Conservation (phyloP, 2,888 invertebrate species). For the Graphium colonna region DNA sequence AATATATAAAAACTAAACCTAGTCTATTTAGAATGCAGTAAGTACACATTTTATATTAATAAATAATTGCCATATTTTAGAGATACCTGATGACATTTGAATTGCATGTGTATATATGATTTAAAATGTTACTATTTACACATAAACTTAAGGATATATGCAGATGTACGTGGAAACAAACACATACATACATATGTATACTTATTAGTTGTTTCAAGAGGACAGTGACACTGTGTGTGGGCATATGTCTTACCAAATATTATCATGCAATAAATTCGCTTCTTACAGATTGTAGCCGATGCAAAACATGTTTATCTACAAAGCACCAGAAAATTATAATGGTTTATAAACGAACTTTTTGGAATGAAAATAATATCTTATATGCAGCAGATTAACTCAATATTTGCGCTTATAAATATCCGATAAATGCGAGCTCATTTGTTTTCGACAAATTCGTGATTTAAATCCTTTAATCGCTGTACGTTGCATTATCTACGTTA, state of each 20-base stretch:
- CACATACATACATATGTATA: not conserved
- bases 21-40: no score
- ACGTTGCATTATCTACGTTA: conserved; percentile 13
- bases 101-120: no score
- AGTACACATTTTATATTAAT: no score
- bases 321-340: not conserved
- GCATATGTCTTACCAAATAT: conserved; percentile 18
- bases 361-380: not conserved
- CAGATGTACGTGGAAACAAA: no score
- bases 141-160: no score
- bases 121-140: no score
- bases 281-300: conserved; percentile 1
- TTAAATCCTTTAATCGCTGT: conserved; percentile 19
- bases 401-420: conserved; percentile 7
- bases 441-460: conserved; percentile 15
- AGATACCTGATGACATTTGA: no score
- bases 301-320: conserved; percentile 2
- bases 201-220: not conserved
- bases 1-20: no score
- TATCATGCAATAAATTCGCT: conserved; percentile 4
- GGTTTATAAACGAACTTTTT: not conserved
- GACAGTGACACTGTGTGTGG: conserved; percentile 17
- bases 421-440: conserved; percentile 15
- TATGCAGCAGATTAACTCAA: conserved; percentile 1
- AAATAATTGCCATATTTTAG: no score